Conservation (phyloP, 2,797 vertebrate species). For the Manis pentadactyla region DNA sequence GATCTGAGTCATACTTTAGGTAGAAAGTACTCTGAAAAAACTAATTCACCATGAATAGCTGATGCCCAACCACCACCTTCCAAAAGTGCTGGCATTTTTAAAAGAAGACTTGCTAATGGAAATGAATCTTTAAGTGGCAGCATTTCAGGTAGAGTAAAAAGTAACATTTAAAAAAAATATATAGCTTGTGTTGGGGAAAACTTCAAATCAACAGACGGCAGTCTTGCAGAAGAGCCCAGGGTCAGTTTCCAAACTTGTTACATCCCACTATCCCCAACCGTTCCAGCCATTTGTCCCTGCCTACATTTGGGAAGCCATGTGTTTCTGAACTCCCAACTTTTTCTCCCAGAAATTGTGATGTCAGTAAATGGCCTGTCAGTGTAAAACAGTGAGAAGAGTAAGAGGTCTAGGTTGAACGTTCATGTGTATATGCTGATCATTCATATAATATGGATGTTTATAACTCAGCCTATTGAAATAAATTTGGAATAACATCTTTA, state of each 20-base stretch:
- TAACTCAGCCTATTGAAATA: slow-evolving; percentile 62
- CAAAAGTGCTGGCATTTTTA: neutral
- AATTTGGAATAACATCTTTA: slow-evolving; percentile 66
- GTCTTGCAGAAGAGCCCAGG: neutral
- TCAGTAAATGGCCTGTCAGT: neutral
- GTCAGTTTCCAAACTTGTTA: neutral
- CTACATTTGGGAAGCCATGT: neutral
- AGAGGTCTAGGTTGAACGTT: neutral
- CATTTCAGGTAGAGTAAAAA: slow-evolving; percentile 30
- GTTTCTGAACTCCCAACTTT: neutral
- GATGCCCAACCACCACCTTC: neutral
- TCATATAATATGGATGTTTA: slow-evolving; percentile 48
- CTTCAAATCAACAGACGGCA: neutral
- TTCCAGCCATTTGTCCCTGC: neutral
- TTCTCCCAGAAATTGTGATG: neutral
- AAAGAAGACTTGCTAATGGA: neutral
- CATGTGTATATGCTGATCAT: slow-evolving; percentile 25
- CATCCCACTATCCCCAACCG: too few relatives aligned
- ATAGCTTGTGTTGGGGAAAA: neutral
- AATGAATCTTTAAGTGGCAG: slow-evolving; percentile 20
- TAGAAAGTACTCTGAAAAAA: neutral
- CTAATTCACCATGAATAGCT: neutral
- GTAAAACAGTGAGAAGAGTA: neutral
- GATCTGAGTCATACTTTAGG: neutral
- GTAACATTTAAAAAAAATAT: neutral